phyloP scores from a whole-genome alignment of 1,140 invertebrate species.

The Dinoponera quadriceps region DNA sequence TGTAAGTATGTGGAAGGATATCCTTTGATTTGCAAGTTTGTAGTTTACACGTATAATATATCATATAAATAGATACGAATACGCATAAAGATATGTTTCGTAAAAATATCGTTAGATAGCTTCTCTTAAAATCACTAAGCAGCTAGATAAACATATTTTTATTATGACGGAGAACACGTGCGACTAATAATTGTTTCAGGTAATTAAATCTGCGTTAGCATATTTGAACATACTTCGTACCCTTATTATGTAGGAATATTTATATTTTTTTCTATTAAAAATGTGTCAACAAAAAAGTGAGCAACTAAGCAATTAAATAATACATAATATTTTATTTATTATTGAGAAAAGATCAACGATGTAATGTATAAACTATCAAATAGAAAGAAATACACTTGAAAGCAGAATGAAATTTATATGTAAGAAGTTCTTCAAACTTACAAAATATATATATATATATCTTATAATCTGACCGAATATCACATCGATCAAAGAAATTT shows the following conservation, averaged over 20 bases:
- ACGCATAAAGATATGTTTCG: background rate
- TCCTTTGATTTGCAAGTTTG: background rate
- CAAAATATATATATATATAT: too few species aligned
- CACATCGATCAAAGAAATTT: too few species aligned
- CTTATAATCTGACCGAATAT: too few species aligned
- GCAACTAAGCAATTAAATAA: background rate
- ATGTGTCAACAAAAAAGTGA: background rate
- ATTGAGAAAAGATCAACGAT: too few species aligned
- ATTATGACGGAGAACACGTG: background rate
- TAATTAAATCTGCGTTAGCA: constrained; percentile 67
- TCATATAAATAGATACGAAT: background rate
- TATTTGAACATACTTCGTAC: constrained; percentile 64
- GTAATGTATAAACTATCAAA: too few species aligned
- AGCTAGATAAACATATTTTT: background rate
- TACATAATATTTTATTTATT: background rate
- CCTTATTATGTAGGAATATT: constrained; percentile 9
- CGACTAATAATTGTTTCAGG: constrained; percentile 60
- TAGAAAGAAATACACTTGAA: too few species aligned
- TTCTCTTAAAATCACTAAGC: background rate
- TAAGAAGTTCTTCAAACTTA: too few species aligned
- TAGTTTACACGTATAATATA: background rate
- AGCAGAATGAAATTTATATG: too few species aligned
- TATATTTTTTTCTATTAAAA: constrained; percentile 1
- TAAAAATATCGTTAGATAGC: constrained; percentile 9
- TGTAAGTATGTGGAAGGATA: constrained; percentile 66